A percentile compares a stretch with the other conserved stretches of the same genome.
Evolutionary conservation across 2,797 vertebrate species (phyloP).

Genomic region (Taenioides sp.): DNA sequence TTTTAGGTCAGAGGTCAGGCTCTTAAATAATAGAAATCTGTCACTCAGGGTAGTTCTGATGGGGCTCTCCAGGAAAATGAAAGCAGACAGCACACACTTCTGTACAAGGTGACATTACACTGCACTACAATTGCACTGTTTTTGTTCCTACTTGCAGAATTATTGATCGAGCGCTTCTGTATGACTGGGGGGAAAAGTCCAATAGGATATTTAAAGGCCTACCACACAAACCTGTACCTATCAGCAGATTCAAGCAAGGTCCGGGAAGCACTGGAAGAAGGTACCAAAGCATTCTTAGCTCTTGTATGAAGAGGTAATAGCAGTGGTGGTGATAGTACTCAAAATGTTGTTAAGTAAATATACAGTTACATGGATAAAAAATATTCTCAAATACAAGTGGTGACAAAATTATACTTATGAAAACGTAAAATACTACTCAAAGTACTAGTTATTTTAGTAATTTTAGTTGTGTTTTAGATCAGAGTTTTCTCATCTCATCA

Average conservation of each 20-base stretch:
- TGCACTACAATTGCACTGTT: not conserved
- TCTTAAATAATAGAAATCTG: not conserved
- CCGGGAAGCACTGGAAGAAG: slow-evolving; percentile 89
- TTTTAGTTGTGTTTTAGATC: too few species aligned
- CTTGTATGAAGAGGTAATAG: not conserved
- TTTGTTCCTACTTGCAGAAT: slow-evolving; percentile 68
- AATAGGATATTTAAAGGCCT: slow-evolving; percentile 93
- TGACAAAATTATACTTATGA: too few species aligned
- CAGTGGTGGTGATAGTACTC: too few species aligned
- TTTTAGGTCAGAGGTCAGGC: not conserved
- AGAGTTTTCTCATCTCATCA: too few species aligned
- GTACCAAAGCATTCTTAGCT: slow-evolving; percentile 54
- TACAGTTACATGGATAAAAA: too few species aligned
- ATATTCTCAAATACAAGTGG: too few species aligned
- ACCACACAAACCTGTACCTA: slow-evolving; percentile 94
- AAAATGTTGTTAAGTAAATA: too few species aligned
- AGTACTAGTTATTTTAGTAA: too few species aligned
- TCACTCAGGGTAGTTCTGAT: not conserved
- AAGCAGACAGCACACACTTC: not conserved
- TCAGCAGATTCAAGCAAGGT: slow-evolving; percentile 90
- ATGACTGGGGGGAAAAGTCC: slow-evolving; percentile 96
- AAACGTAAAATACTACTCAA: too few species aligned
- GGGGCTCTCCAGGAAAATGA: not conserved
- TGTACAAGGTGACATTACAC: too few species aligned
- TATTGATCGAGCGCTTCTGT: slow-evolving; percentile 94